Percentiles rank a stretch among this genome's conserved stretches.
Evolutionary conservation across 2,113 vertebrate genomes (phyloP).

Genomic region (Mohoua ochrocephala): DNA sequence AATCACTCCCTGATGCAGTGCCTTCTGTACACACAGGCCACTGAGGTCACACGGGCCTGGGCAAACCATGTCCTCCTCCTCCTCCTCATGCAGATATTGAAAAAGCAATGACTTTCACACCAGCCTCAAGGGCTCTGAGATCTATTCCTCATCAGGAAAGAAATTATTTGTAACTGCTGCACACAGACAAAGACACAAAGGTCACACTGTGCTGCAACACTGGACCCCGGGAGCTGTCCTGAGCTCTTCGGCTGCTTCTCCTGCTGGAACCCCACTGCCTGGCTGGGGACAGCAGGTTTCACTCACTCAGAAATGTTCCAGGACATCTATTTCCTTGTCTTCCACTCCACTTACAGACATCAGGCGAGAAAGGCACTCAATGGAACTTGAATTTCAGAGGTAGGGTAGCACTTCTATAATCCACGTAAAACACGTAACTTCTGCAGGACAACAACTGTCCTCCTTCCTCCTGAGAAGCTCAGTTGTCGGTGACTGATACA

Average conservation of each 20-base stretch:
- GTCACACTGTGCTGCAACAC: not conserved
- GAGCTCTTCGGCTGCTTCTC: not conserved
- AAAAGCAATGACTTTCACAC: not conserved
- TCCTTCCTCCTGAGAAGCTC: not conserved
- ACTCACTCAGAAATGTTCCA: not conserved
- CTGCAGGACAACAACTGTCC: not conserved
- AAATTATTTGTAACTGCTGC: not conserved
- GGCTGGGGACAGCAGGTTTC: not conserved
- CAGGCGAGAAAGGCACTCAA: fast-evolving
- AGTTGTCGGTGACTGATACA: not conserved
- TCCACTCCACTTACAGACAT: not conserved
- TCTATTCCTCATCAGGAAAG: not conserved
- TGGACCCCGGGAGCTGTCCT: not conserved
- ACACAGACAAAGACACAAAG: not conserved
- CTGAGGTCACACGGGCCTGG: not conserved
- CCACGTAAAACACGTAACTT: fast-evolving
- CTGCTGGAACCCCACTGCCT: not conserved
- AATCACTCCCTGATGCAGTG: not conserved
- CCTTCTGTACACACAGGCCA: not conserved
- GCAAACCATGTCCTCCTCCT: not conserved
- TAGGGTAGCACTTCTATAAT: not conserved
- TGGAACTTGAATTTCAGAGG: not conserved
- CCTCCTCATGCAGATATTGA: not conserved
- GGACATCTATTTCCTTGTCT: not conserved
- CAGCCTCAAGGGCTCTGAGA: not conserved